Evolutionary conservation across 2,888 invertebrate species (phyloP).

Genomic region (Melangyna quadrimaculata): DNA sequence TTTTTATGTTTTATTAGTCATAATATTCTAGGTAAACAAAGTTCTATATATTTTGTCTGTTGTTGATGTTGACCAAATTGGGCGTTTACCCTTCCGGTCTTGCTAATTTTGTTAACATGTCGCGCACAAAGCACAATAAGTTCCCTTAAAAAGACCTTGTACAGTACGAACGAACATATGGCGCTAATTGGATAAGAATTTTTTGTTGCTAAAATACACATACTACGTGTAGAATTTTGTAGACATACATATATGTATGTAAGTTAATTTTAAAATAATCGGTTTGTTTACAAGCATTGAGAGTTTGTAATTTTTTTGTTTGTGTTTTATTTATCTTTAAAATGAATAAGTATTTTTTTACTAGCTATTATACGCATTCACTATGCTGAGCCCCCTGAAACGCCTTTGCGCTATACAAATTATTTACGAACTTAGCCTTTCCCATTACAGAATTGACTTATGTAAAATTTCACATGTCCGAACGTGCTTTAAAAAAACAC

Average conservation of each 20-base stretch:
- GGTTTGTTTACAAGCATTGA: background rate
- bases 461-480: too few relatives aligned
- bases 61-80: slow-evolving; percentile 3
- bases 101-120: slow-evolving; percentile 31
- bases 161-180: background rate
- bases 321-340: background rate
- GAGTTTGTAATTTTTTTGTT: background rate
- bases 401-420: too few relatives aligned
- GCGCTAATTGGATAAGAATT: slow-evolving; percentile 17
- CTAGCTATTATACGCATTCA: too few relatives aligned
- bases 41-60: background rate
- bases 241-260: background rate
- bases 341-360: background rate
- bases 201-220: background rate
- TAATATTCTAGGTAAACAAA: background rate
- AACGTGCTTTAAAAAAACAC: too few relatives aligned
- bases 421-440: too few relatives aligned
- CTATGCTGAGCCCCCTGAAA: too few relatives aligned
- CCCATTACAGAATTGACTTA: too few relatives aligned
- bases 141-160: background rate
- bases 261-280: background rate
- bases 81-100: background rate
- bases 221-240: too few relatives aligned
- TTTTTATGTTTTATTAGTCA: background rate
- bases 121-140: slow-evolving; percentile 34